These are phyloP conservation scores for Drosophila novamexicana DNA, from an alignment of 1,140 invertebrate species.

Conservation along the genomic window DNA sequence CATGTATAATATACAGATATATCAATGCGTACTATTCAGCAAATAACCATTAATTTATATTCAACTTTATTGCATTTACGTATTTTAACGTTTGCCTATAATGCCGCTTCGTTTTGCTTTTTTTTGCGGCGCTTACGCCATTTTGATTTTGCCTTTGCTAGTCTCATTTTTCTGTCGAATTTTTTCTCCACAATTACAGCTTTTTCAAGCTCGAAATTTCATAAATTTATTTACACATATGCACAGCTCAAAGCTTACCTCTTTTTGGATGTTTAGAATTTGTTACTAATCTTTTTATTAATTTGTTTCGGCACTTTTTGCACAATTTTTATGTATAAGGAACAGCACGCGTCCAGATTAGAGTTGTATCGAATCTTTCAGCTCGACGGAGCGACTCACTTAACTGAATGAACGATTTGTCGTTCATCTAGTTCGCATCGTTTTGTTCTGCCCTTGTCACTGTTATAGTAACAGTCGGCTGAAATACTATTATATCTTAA, in stretches of 20 bases:
- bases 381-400: not conserved
- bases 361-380: constrained; percentile 19
- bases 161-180: constrained; percentile 4
- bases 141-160: constrained; percentile 62
- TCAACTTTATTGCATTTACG: not conserved
- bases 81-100: constrained; percentile 2
- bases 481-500: too few relatives aligned
- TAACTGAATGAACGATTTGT: not conserved
- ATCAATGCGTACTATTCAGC: not conserved
- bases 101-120: constrained; percentile 20
- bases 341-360: constrained; percentile 31
- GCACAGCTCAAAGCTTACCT: constrained; percentile 8
- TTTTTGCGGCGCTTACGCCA: constrained; percentile 65
- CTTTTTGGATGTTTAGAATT: constrained; percentile 15
- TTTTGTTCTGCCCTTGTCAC: not conserved
- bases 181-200: not conserved
- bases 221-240: too few relatives aligned
- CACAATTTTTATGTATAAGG: constrained; percentile 25
- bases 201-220: too few relatives aligned
- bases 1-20: not conserved
- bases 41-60: too few relatives aligned
- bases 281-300: not conserved
- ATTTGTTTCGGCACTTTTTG: constrained; percentile 39
- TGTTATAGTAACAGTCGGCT: not conserved
- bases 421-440: not conserved